phyloP scores from a whole-genome alignment of 2,888 invertebrate species.

The Blastobasis lacticolella region DNA sequence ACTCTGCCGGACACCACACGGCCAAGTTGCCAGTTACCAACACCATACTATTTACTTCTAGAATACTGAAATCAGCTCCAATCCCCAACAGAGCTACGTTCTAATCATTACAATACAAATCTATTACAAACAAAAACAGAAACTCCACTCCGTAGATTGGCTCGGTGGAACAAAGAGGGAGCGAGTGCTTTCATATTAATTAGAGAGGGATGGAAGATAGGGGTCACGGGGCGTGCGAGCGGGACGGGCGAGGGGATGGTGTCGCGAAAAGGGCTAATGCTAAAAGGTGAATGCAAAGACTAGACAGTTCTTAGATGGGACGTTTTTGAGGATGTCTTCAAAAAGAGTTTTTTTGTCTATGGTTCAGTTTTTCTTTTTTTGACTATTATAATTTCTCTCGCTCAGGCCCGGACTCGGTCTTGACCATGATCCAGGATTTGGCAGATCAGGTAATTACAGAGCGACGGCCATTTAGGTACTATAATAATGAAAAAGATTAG shows the following conservation, averaged over 20 bases:
- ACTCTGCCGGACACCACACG: no score
- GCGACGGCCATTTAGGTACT: no score
- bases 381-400: no score
- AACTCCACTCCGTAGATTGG: neutral
- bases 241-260: conserved; percentile 20
- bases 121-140: neutral
- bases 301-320: conserved; percentile 11
- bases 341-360: no score
- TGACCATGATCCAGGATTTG: no score
- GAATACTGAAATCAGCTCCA: no score
- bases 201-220: conserved; percentile 24
- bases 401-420: no score
- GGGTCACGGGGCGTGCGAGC: conserved; percentile 35
- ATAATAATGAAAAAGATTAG: no score
- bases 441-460: no score
- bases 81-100: neutral
- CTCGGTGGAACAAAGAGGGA: neutral
- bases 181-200: conserved; percentile 17
- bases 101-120: neutral
- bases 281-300: conserved; percentile 39
- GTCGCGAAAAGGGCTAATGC: conserved; percentile 36
- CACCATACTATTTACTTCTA: no score
- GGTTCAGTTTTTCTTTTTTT: no score
- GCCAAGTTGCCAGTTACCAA: no score
- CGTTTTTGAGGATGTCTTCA: neutral